Evolutionary conservation across 1,140 invertebrate species (phyloP).

Genomic region (Euwallacea fornicatus): DNA sequence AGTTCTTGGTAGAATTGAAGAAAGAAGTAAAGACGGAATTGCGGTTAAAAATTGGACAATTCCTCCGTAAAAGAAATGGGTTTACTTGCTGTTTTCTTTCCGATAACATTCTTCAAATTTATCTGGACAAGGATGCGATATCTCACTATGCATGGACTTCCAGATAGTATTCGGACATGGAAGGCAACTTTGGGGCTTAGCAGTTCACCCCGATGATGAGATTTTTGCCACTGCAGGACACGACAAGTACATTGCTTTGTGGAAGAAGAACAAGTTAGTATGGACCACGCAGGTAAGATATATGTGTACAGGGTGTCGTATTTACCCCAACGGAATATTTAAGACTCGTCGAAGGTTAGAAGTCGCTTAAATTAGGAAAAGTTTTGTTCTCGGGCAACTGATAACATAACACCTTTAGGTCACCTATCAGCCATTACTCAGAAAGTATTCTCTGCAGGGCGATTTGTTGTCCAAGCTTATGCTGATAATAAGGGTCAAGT

Average conservation of each 20-base stretch:
- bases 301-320: background rate
- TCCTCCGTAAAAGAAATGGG: background rate
- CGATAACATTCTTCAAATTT: too few species aligned
- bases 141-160: slow-evolving; percentile 6
- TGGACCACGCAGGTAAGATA: slow-evolving; percentile 80
- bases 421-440: too few species aligned
- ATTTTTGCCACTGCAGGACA: slow-evolving; percentile 91
- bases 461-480: too few species aligned
- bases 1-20: too few species aligned
- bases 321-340: background rate
- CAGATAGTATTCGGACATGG: slow-evolving; percentile 89
- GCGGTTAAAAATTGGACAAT: background rate
- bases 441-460: too few species aligned
- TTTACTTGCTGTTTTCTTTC: slow-evolving; percentile 1
- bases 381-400: too few species aligned
- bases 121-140: too few species aligned
- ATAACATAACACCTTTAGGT: too few species aligned
- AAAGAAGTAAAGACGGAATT: too few species aligned
- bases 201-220: slow-evolving; percentile 87
- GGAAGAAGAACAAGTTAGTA: slow-evolving; percentile 82
- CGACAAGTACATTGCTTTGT: slow-evolving; percentile 88
- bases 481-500: too few species aligned
- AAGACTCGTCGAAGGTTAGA: background rate
- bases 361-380: too few species aligned
- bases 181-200: slow-evolving; percentile 86